A percentile compares a stretch with the other conserved stretches of the same genome.
These are phyloP conservation scores for Callocephalon fimbriatum DNA, from an alignment of 2,113 vertebrate genomes.

Conservation along the genomic window DNA sequence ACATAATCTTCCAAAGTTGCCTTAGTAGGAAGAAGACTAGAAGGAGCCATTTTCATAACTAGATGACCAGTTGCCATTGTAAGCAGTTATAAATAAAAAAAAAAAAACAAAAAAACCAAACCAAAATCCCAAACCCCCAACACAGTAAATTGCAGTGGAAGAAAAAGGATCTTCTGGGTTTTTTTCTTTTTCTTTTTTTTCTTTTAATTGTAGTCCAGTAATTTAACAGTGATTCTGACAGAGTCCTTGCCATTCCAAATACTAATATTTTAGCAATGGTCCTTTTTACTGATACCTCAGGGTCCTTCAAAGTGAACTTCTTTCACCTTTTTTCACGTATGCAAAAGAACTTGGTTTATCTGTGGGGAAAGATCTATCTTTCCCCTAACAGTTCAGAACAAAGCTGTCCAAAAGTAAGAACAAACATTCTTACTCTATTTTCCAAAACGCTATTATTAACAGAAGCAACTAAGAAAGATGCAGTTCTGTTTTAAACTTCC, in stretches of 20 bases:
- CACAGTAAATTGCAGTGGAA: not conserved
- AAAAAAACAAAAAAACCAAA: not conserved
- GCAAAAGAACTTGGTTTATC: not conserved
- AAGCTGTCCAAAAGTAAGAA: not conserved
- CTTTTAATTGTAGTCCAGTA: fast-evolving
- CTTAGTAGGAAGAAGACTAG: not conserved
- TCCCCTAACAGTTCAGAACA: not conserved
- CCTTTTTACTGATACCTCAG: not conserved
- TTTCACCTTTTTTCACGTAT: not conserved
- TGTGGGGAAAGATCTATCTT: not conserved
- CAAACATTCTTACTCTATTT: not conserved
- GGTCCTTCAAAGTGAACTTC: not conserved
- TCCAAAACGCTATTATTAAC: not conserved
- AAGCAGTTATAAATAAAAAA: not conserved
- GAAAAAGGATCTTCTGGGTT: not conserved
- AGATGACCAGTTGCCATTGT: not conserved
- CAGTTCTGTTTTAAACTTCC: not conserved
- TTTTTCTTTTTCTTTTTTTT: not conserved
- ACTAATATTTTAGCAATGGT: not conserved
- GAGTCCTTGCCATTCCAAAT: not conserved
- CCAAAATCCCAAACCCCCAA: not conserved
- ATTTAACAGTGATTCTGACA: not conserved
- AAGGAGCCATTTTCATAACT: not conserved
- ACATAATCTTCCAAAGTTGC: not conserved
- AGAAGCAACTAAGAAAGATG: not conserved